A percentile compares a stretch with the other conserved stretches of the same genome.
Conservation (phyloP, 2,888 invertebrate genomes). For the Phania funesta region DNA sequence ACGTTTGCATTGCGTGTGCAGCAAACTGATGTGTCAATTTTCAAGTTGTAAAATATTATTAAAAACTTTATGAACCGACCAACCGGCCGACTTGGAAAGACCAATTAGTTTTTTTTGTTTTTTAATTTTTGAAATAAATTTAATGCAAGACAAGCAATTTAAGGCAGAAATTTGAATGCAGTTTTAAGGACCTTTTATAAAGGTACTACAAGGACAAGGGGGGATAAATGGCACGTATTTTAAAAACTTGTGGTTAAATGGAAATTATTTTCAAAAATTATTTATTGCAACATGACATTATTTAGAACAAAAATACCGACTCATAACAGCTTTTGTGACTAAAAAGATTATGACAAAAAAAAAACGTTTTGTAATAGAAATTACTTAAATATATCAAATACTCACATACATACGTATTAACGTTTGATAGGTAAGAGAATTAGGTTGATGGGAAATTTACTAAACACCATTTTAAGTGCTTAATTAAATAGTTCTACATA, state of each 20-base stretch:
- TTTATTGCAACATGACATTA: not conserved
- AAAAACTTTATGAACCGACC: constrained; percentile 8
- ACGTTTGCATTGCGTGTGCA: constrained; percentile 28
- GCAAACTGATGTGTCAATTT: constrained; percentile 39
- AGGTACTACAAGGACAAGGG: not conserved
- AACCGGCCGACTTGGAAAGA: not conserved
- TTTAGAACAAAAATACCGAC: not conserved
- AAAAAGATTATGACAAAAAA: not conserved
- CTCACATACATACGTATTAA: too few species aligned
- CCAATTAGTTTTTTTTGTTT: constrained; percentile 43
- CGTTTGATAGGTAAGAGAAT: too few species aligned
- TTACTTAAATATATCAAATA: too few species aligned
- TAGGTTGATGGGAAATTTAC: too few species aligned
- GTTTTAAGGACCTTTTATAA: not conserved
- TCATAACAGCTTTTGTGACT: not conserved
- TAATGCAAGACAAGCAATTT: constrained; percentile 23
- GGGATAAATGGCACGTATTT: not conserved
- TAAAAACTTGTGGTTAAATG: not conserved
- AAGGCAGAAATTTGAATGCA: not conserved
- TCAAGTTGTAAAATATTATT: not conserved
- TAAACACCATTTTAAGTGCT: too few species aligned
- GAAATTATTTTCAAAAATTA: not conserved
- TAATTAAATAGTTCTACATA: too few species aligned
- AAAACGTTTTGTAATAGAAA: too few species aligned
- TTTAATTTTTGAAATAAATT: constrained; percentile 8